A percentile compares a stretch with the other conserved stretches of the same genome.
These are phyloP conservation scores for Malthinus flaveolus DNA, from an alignment of 2,888 invertebrate genomes.

Conservation along the genomic window DNA sequence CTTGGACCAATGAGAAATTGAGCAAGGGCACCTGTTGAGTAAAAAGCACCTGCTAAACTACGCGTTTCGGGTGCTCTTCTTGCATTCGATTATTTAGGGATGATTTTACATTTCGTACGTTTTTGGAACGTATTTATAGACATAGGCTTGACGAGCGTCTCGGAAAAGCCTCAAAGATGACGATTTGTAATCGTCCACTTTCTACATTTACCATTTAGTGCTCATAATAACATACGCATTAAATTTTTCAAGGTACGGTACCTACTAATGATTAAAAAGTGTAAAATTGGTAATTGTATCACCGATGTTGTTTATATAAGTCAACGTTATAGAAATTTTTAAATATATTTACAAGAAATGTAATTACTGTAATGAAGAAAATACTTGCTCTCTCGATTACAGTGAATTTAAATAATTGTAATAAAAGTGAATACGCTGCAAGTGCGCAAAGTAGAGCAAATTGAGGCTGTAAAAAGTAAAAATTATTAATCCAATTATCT, in stretches of 20 bases:
- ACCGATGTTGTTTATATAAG: neutral
- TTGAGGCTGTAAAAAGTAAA: neutral
- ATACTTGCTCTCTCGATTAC: neutral
- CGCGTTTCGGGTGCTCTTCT: too few species aligned
- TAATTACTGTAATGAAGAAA: slow-evolving; percentile 2
- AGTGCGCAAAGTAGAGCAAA: slow-evolving; percentile 5
- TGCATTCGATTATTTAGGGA: too few species aligned
- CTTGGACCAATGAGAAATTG: neutral
- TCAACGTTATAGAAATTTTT: neutral
- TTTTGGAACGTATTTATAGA: too few species aligned
- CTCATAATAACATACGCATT: neutral
- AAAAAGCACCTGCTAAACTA: neutral
- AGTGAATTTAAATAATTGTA: slow-evolving; percentile 16
- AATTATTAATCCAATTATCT: too few species aligned
- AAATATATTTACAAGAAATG: neutral
- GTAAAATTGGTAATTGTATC: slow-evolving; percentile 17
- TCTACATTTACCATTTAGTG: slow-evolving; percentile 2
- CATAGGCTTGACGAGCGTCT: too few species aligned
- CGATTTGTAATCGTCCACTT: slow-evolving; percentile 4
- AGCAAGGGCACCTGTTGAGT: neutral
- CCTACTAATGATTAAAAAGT: slow-evolving; percentile 6
- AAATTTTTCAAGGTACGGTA: neutral
- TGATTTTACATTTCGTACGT: too few species aligned
- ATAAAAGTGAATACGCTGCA: slow-evolving; percentile 8
- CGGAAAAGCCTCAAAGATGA: too few species aligned